These are phyloP conservation scores for Sitodiplosis mosellana DNA, from an alignment of 1,140 invertebrate genomes.

Conservation along the genomic window DNA sequence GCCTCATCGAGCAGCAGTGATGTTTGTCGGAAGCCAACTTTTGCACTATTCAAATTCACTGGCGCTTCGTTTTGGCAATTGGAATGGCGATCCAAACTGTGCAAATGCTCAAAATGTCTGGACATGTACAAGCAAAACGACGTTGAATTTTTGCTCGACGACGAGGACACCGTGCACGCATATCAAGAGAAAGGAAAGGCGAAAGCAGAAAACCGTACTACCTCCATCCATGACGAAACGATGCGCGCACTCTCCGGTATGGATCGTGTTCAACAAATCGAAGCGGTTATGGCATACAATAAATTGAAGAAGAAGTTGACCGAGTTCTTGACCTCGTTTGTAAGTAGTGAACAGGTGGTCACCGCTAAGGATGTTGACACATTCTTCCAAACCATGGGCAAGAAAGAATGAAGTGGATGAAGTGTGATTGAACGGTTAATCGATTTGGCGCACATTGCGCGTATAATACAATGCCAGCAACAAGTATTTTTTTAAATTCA, in stretches of 20 bases:
- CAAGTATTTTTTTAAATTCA: too few relatives aligned
- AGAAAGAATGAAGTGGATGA: background rate
- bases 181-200: conserved; percentile 69
- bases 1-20: background rate
- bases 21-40: background rate
- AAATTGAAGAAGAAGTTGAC: conserved; percentile 68
- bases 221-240: conserved; percentile 45
- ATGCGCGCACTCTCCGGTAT: conserved; percentile 56
- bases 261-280: conserved; percentile 64
- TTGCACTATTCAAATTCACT: background rate
- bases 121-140: conserved; percentile 45
- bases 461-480: too few relatives aligned
- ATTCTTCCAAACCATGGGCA: conserved; percentile 44
- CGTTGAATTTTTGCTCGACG: conserved; percentile 56
- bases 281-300: conserved; percentile 70
- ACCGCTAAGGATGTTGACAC: conserved; percentile 77
- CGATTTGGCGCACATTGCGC: too few relatives aligned
- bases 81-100: conserved; percentile 56
- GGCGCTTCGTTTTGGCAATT: conserved; percentile 42
- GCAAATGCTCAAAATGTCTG: conserved; percentile 43
- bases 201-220: conserved; percentile 23
- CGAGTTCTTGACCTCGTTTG: conserved; percentile 75
- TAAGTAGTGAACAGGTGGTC: conserved; percentile 67
- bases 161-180: conserved; percentile 62
- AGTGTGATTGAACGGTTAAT: too few relatives aligned